Evolutionary conservation across 1,140 invertebrate species (phyloP), one percentile per base, ranked within the genome.

Genomic region (Drosophila kikkawai): DNA sequence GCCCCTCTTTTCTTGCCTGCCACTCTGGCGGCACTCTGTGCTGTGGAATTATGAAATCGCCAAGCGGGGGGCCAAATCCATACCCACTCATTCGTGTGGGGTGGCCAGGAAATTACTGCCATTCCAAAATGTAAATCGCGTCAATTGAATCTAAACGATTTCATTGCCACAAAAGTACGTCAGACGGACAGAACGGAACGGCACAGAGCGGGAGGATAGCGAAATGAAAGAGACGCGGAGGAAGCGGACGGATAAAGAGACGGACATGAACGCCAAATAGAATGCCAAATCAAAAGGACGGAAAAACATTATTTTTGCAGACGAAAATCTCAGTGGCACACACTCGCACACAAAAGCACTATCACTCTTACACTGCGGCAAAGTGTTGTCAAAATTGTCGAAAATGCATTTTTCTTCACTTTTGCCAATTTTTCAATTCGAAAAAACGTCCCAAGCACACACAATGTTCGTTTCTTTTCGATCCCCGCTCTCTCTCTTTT

Each of bases 91-190:
- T 61, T 65, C 59, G 37, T 47, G 59, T 59, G 56, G 85, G 84
- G 78, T 81, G 74, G 84, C 69, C 85, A 90, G 84, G 78, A 88
- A 88, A 88, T 88, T 88, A 81, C 84, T 84, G 81, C 85, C 78
- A 84, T 90, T 88, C 77, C 85, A 88, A 88, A 88, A 88, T 88
- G 78, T 79, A 88, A 88, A 88, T 88, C 80, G 84, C 84, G 64
- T 53, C 84, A 88, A 88, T 88, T 88, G 84, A 90, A 90, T 90
- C 69, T 84, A 88, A 88, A 88, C 85, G 80, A 90, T 80, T 88
- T 88, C 84, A 88, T 88, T 88, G 84, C 85, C 84, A 88, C 57
- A 76, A 67, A 61, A 56, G 55, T 75, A 86, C 82, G 82, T 82
- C 82, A 86, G 79, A 29, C 56, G 45, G 56, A 50, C 59, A 19